phyloP scores from a whole-genome alignment of 2,113 vertebrate genomes.

The Struthidea cinerea region DNA sequence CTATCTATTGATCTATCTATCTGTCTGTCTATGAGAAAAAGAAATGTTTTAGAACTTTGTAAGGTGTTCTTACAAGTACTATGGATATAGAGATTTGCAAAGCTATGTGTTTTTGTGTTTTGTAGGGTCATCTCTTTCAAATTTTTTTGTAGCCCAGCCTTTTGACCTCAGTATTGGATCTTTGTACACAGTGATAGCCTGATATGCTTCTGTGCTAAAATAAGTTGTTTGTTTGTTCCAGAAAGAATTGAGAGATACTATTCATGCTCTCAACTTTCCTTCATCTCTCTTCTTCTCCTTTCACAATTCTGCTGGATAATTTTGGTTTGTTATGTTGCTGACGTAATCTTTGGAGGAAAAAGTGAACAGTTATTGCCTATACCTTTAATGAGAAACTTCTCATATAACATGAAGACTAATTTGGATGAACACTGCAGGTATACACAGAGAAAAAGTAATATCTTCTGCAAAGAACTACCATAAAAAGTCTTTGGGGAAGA shows the following conservation, averaged over 20 bases:
- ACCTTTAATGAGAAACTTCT: conserved; percentile 13
- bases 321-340: background rate
- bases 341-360: background rate
- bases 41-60: background rate
- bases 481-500: conserved; percentile 27
- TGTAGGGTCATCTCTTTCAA: background rate
- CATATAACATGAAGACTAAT: conserved; percentile 6
- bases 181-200: background rate
- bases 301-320: background rate
- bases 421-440: background rate
- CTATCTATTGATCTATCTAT: background rate
- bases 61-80: background rate
- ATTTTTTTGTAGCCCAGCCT: background rate
- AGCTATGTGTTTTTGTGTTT: background rate
- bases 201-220: background rate
- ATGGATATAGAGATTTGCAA: background rate
- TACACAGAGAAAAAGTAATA: background rate
- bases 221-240: background rate
- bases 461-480: background rate
- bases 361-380: background rate
- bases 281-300: background rate
- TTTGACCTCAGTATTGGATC: background rate
- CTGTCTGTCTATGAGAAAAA: background rate
- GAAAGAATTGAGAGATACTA: background rate
- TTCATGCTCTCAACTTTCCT: background rate